These are phyloP conservation scores for Cerceris ruficornis DNA, from an alignment of 2,888 invertebrate species.

Conservation along the genomic window DNA sequence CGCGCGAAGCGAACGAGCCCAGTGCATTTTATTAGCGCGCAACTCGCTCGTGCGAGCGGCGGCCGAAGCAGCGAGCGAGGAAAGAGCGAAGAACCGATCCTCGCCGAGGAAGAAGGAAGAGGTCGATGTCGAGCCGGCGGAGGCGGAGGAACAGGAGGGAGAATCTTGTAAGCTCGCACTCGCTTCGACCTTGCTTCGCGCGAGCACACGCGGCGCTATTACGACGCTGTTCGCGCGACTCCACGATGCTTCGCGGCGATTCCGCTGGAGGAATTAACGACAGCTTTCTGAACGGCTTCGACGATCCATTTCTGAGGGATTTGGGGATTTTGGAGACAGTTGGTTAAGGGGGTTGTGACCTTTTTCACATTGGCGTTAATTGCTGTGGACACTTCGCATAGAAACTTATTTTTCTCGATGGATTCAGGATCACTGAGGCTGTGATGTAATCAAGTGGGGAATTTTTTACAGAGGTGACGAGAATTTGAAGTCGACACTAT, in stretches of 20 bases:
- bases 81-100: background rate
- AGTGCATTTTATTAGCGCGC: constrained; percentile 62
- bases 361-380: no score
- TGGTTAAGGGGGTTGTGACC: no score
- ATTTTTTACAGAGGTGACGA: no score
- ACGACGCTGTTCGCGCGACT: constrained; percentile 61
- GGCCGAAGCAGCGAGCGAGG: constrained; percentile 29
- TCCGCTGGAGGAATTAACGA: constrained; percentile 43
- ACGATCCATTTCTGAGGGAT: no score
- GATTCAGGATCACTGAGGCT: no score
- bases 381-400: no score
- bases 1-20: constrained; percentile 48
- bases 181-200: constrained; percentile 65
- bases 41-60: background rate
- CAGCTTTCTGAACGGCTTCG: constrained; percentile 15
- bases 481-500: no score
- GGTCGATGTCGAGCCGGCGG: constrained; percentile 38
- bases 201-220: constrained; percentile 64
- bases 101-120: constrained; percentile 44
- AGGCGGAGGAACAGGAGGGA: constrained; percentile 24
- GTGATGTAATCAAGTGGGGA: no score
- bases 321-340: no score
- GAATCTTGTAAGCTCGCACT: constrained; percentile 68
- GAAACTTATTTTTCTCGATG: no score
- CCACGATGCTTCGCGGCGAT: constrained; percentile 43